phyloP scores from a whole-genome alignment of 2,888 invertebrate genomes.

The Meteorus cinctellus region DNA sequence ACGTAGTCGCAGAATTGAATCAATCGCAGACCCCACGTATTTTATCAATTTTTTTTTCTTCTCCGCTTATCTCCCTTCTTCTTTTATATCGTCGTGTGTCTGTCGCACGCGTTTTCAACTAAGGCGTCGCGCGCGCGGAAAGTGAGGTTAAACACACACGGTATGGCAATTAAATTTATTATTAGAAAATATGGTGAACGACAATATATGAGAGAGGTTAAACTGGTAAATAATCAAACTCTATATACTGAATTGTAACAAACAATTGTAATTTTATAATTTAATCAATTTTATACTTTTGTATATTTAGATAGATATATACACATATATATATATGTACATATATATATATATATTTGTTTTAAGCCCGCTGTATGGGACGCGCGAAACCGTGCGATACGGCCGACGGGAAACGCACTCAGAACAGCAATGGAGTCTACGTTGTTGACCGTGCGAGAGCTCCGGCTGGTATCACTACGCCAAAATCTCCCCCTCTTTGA shows the following conservation, averaged over 20 bases:
- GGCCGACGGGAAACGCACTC: conserved; percentile 71
- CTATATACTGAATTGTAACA: neutral
- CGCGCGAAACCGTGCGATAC: conserved; percentile 45
- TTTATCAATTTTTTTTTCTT: neutral
- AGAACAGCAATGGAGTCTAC: conserved; percentile 68
- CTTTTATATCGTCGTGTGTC: neutral
- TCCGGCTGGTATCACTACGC: conserved; percentile 67
- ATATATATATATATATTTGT: neutral
- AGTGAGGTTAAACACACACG: conserved; percentile 13
- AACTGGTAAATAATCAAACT: neutral
- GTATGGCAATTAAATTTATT: neutral
- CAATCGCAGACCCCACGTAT: neutral
- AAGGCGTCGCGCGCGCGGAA: neutral
- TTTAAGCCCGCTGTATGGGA: neutral
- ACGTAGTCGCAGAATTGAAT: neutral
- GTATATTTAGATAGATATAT: neutral
- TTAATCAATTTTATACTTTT: neutral
- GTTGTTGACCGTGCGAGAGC: conserved; percentile 56
- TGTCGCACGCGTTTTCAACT: conserved; percentile 11
- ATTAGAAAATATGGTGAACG: neutral
- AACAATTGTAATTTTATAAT: neutral
- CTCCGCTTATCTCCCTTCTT: neutral
- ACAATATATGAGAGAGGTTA: neutral
- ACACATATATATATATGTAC: neutral
- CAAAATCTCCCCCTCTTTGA: conserved; percentile 43